phyloP scores from a whole-genome alignment of 1,140 invertebrate genomes.

The Drosophila suzukii region DNA sequence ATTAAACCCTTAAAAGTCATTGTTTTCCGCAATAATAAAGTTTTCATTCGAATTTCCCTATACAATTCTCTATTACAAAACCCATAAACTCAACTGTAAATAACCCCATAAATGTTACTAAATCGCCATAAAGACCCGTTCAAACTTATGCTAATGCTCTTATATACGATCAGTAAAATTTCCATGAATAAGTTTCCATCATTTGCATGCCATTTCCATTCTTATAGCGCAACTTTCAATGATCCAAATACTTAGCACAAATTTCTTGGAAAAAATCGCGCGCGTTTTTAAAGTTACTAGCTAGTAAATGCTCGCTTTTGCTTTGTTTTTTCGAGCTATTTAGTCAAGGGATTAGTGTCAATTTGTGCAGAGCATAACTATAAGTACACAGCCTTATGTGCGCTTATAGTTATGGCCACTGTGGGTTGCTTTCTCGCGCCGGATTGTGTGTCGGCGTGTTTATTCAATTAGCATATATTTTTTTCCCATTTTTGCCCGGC shows the following conservation, averaged over 20 bases:
- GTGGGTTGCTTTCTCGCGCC: constrained; percentile 58
- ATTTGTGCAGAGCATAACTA: constrained; percentile 64
- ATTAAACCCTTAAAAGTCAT: too few species aligned
- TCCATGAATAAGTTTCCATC: constrained; percentile 1
- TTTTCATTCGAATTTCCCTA: not conserved
- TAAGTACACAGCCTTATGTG: constrained; percentile 33
- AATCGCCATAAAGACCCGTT: not conserved
- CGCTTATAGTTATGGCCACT: constrained; percentile 35
- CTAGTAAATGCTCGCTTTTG: constrained; percentile 2
- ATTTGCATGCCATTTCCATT: constrained; percentile 31
- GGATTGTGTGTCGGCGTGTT: constrained; percentile 71
- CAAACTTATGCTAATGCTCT: not conserved
- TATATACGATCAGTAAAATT: constrained; percentile 5
- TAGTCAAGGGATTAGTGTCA: constrained; percentile 58
- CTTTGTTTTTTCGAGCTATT: constrained; percentile 29
- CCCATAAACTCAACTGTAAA: not conserved
- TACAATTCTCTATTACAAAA: not conserved
- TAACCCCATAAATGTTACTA: not conserved
- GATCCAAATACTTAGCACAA: constrained; percentile 35
- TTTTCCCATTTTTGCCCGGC: constrained; percentile 36
- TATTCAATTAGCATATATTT: constrained; percentile 74
- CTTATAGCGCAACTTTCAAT: constrained; percentile 26
- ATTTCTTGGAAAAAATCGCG: constrained; percentile 27
- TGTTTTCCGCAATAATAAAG: too few species aligned
- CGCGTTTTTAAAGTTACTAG: constrained; percentile 16